Evolutionary conservation across 2,797 vertebrate species (phyloP).

Genomic region (Natrix natrix): DNA sequence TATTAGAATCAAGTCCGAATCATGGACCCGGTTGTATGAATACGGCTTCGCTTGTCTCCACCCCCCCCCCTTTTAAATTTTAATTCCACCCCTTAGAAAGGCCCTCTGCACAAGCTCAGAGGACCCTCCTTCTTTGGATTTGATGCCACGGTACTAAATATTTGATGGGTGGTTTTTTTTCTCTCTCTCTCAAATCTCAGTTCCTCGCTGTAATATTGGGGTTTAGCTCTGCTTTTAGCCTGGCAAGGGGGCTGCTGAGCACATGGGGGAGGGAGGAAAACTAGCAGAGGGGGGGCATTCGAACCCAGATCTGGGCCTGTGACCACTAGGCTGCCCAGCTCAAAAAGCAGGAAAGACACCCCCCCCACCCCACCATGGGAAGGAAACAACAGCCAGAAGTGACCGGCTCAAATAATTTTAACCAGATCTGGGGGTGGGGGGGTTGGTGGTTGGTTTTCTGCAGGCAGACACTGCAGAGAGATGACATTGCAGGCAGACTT

Average conservation of each 20-base stretch:
- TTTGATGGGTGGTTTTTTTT: background rate
- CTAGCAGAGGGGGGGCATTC: background rate
- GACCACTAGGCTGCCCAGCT: background rate
- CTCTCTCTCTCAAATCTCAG: background rate
- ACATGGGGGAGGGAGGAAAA: background rate
- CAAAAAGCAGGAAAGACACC: background rate
- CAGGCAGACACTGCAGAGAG: constrained; percentile 15
- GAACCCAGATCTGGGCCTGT: background rate
- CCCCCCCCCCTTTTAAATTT: background rate
- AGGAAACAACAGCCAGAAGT: background rate
- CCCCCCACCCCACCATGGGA: background rate
- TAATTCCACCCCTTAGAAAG: background rate
- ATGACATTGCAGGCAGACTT: background rate
- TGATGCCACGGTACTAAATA: background rate
- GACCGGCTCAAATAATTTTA: background rate
- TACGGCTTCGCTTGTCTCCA: background rate
- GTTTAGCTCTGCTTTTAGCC: background rate
- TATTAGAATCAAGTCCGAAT: background rate
- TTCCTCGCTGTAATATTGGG: background rate
- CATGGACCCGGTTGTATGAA: rapidly evolving
- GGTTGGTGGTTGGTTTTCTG: background rate
- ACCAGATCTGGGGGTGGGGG: background rate
- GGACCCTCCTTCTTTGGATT: background rate
- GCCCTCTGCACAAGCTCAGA: background rate
- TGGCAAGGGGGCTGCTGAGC: too few species aligned